A percentile compares a stretch with the other conserved stretches of the same genome.
phyloP scores from a whole-genome alignment of 2,113 vertebrate genomes.

The Rattus norvegicus region DNA sequence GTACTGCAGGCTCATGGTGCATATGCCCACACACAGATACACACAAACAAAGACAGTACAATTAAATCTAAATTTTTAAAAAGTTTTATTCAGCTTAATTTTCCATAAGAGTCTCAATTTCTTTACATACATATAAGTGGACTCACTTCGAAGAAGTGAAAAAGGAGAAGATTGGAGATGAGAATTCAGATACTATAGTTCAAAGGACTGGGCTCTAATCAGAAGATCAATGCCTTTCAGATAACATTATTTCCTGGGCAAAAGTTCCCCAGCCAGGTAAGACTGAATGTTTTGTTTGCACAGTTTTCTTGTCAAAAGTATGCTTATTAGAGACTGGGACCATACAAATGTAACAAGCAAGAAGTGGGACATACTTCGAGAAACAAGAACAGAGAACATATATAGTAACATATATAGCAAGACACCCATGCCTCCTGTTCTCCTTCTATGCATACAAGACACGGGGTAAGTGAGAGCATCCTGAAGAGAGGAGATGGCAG shows the following conservation, averaged over 20 bases:
- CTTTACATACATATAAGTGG: not conserved
- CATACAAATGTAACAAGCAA: not conserved
- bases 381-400: not conserved
- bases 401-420: not conserved
- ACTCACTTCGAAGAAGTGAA: conserved; percentile 19
- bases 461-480: not conserved
- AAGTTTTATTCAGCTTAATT: conserved; percentile 38
- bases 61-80: not conserved
- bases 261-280: not conserved
- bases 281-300: not conserved
- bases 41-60: not conserved
- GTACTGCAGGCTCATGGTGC: not conserved
- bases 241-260: not conserved
- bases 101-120: not conserved
- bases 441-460: not conserved
- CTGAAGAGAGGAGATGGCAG: not conserved
- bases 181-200: conserved; percentile 23
- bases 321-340: not conserved
- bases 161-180: not conserved
- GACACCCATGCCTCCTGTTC: not conserved
- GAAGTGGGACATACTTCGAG: not conserved
- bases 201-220: not conserved
- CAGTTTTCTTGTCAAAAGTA: not conserved
- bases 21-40: not conserved
- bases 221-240: not conserved